Percentiles rank a stretch among this genome's conserved stretches.
Conservation (phyloP, 2,888 invertebrate genomes). For the Pecten maximus region DNA sequence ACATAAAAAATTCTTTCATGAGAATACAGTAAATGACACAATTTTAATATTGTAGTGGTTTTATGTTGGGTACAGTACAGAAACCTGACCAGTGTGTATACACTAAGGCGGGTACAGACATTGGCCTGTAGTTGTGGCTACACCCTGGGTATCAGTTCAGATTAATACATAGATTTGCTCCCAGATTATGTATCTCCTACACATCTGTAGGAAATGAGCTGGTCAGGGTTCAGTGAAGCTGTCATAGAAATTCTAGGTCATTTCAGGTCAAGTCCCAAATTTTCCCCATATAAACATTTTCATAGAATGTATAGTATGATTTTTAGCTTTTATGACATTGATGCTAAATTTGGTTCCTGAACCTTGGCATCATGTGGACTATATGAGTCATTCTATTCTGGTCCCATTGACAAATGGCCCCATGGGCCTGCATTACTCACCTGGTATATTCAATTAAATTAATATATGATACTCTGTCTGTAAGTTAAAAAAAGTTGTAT, state of each 20-base stretch:
- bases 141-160: background rate
- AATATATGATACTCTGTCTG: no score
- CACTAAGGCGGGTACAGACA: background rate
- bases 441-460: no score
- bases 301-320: no score
- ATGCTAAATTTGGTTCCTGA: no score
- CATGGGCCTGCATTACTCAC: no score
- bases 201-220: constrained; percentile 3
- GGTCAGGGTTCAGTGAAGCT: background rate
- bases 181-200: background rate
- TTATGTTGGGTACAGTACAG: no score
- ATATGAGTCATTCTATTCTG: no score
- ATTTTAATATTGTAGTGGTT: background rate
- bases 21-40: background rate
- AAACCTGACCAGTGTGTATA: background rate
- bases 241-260: constrained; percentile 16
- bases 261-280: background rate
- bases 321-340: no score
- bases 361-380: no score
- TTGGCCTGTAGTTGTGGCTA: background rate
- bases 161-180: background rate
- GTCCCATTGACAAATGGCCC: no score
- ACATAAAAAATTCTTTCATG: background rate
- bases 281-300: background rate
- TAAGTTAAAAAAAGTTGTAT: no score